phyloP scores from a whole-genome alignment of 1,140 invertebrate species.

The Meloidogyne chitwoodi region DNA sequence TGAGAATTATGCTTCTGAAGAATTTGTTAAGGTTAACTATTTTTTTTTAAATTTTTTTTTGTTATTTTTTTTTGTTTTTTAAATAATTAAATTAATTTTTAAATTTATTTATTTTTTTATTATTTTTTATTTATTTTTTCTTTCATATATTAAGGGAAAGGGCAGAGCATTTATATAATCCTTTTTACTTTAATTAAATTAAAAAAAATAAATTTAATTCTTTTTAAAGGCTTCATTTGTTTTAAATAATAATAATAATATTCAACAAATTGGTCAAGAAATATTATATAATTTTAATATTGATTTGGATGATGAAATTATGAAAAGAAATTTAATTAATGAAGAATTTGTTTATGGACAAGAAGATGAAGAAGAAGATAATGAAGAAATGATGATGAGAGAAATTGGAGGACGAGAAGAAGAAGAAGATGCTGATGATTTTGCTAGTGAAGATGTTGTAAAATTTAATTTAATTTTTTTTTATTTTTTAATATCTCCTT shows the following conservation, averaged over 20 bases:
- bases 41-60: not conserved
- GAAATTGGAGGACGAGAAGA: constrained; percentile 16
- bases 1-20: constrained; percentile 6
- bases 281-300: constrained; percentile 15
- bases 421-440: not conserved
- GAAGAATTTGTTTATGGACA: constrained; percentile 18
- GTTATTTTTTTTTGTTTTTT: too few species aligned
- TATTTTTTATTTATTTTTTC: too few species aligned
- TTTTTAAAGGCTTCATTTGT: constrained; percentile 2
- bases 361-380: constrained; percentile 5
- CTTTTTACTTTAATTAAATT: not conserved
- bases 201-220: too few species aligned
- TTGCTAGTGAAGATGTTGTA: constrained; percentile 7
- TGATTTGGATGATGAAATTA: constrained; percentile 13
- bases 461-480: not conserved
- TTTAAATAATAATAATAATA: constrained; percentile 9
- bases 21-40: constrained; percentile 1
- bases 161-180: not conserved
- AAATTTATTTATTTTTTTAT: not conserved
- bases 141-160: too few species aligned
- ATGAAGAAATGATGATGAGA: not conserved
- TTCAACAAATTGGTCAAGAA: too few species aligned
- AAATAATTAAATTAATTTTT: not conserved
- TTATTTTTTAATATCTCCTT: too few species aligned
- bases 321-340: constrained; percentile 18